Evolutionary conservation across 2,113 vertebrate species (phyloP), one percentile per base, ranked within the genome.

Genomic region (Ophthalmolycus amberensis): DNA sequence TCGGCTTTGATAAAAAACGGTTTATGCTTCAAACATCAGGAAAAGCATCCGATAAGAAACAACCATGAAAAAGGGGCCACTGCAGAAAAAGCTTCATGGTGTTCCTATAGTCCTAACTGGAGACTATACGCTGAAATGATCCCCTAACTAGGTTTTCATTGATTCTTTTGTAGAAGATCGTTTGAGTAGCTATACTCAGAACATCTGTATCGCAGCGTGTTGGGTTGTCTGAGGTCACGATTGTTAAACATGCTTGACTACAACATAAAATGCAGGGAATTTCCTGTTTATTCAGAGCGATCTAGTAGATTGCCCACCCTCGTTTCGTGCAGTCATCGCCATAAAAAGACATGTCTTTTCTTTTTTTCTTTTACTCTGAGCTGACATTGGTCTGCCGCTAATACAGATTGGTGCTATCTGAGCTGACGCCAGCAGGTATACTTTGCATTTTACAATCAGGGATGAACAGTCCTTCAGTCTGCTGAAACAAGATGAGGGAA

Each of bases 381-480:
- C 11, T 9, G 15, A 59, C 37, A 62, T 4, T 40, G 6, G 42
- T 58, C 37, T 22, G 22, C 29, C 32, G 42, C 56, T 11, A 44
- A 48, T 38, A 46, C 2, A 50, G 22, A 62, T 54, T 58, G 29
- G n/a, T 25, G 44, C 22, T 60, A 81, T 73, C 66, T 65, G n/a
- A 37, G 32, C 29, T n/a, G 11, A 40, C 9, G 6, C 4, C 48
- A 66, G 72, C 48, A 58, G 66, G 8, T 62, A 77, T 58, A 77
- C 20, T 91, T 91, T 91, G 83, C 82, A 88, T 93, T 90, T 90
- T 83, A 88, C 34, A 64, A n/a, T 16, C 16, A 32, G 42, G 64
- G 1, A 75, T 60, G 22, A 88, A 75, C 5, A 14, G 40, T 40
- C 22, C 37, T 60, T 46, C 34, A 50, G 48, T 20, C 10, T 3